Evolutionary conservation across 2,113 vertebrate species (phyloP).

Genomic region (Oreotrochilus melanogaster): DNA sequence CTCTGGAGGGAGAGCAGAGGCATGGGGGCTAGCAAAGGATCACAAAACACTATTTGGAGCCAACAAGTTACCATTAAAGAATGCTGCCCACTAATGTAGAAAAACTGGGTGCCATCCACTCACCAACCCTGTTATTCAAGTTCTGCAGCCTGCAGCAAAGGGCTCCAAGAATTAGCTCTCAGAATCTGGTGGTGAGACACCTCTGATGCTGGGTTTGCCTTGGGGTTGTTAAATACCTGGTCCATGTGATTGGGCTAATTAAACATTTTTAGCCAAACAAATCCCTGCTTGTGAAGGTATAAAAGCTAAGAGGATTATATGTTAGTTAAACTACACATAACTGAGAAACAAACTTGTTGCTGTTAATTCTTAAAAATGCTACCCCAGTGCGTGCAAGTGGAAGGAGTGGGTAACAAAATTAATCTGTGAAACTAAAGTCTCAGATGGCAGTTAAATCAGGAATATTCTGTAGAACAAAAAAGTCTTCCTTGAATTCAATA

Average conservation of each 20-base stretch:
- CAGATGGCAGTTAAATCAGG: neutral
- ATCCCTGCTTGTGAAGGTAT: slow-evolving; percentile 75
- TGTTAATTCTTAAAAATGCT: slow-evolving; percentile 68
- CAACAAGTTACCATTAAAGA: slow-evolving; percentile 9
- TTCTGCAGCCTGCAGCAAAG: slow-evolving; percentile 20
- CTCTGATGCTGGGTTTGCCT: slow-evolving; percentile 45
- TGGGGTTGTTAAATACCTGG: slow-evolving; percentile 59
- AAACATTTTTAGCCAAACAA: slow-evolving; percentile 73
- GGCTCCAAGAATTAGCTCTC: slow-evolving; percentile 12
- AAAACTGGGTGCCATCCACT: slow-evolving; percentile 47
- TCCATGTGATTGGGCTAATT: slow-evolving; percentile 72
- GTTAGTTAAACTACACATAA: slow-evolving; percentile 71
- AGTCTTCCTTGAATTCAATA: neutral
- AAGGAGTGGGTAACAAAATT: slow-evolving; percentile 1
- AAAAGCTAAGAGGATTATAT: slow-evolving; percentile 78
- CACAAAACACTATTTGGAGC: neutral
- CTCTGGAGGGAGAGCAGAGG: neutral
- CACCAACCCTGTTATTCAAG: slow-evolving; percentile 18
- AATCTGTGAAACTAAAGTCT: slow-evolving; percentile 22
- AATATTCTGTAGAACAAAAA: neutral
- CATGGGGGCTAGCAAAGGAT: neutral
- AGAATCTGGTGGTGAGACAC: slow-evolving; percentile 4
- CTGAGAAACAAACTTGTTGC: slow-evolving; percentile 62
- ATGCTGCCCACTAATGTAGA: slow-evolving; percentile 51
- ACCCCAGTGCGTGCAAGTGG: neutral